Base-by-base conservation (phyloP, 64 coral and sea anemone genomes). In the Actinia tenebrosa region DNA sequence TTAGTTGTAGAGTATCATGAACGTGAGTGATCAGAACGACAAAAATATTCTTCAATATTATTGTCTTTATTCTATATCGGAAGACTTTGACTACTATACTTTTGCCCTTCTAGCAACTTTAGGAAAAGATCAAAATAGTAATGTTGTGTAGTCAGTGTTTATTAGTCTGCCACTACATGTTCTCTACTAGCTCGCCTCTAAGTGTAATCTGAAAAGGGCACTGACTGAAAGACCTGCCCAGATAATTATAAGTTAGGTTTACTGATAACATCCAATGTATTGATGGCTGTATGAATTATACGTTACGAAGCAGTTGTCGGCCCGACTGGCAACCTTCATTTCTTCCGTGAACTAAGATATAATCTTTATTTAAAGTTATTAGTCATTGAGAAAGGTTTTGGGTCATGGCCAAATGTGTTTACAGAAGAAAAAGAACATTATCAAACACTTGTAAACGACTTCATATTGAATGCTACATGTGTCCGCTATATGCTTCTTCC, bases 241-340 rank as follows among this genome's bases (percentile, higher is more conserved):
- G 69, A 75, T 75, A 30, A 42, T 75, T 75, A 75, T 27, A 43
- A 43, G 69, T 42, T 26, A 43, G 11, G 27, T 75, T 75, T 75
- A 75, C 69, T 75, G 69, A 75, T 75, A 75, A 75, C 69, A 75
- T 75, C 69, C n/a, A 4, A 75, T 18, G 10, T 75, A 75, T 75
- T 75, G 26, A 42, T 75, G 11, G 69, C 26, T 75, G 69, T 30
- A 10, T 66, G 1, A 75, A 75, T 75, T 30, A 75, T 43, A 75
- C 23, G n/a, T 75, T 69, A 69, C 20, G 64, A 69, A 25, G 64
- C 64, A 69, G n/a, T 23, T 69, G 64, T 69, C 19, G 4, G 0
- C 4, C 22, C 22, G 64, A 68, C 19, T 68, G 18, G 64, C 64
- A 25, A 68, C 59, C 59, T 20, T 8, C 19, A 68, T n/a, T n/a